A percentile compares a stretch with the other conserved stretches of the same genome.
phyloP scores from a whole-genome alignment of 1,140 invertebrate genomes.

The Ridgeia piscesae region DNA sequence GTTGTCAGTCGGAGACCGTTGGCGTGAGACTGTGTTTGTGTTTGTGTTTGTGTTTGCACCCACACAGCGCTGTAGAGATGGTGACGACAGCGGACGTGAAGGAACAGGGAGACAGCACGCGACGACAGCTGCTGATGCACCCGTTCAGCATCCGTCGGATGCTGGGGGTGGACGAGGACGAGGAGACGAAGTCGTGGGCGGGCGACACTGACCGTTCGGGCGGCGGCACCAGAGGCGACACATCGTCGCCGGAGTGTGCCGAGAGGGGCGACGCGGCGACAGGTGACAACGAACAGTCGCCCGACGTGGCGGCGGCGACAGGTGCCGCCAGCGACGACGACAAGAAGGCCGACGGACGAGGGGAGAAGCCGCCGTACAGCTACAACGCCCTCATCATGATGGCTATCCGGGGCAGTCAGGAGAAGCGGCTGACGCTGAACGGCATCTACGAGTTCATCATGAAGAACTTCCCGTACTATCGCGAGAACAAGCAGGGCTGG shows the following conservation, averaged over 20 bases:
- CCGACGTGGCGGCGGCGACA: not conserved
- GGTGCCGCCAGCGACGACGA: not conserved
- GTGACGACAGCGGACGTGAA: conserved; percentile 6
- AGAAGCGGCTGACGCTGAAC: conserved; percentile 92
- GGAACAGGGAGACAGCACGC: not conserved
- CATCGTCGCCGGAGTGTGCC: not conserved
- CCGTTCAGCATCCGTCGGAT: conserved; percentile 22
- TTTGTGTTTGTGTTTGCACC: too few species aligned
- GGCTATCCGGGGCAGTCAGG: conserved; percentile 92
- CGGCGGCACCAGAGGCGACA: not conserved
- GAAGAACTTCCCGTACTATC: conserved; percentile 96
- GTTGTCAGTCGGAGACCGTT: not conserved
- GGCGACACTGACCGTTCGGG: not conserved
- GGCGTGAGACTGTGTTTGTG: not conserved
- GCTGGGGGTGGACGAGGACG: not conserved
- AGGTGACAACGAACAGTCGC: conserved; percentile 6
- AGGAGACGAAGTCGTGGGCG: not conserved
- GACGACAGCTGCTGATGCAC: not conserved
- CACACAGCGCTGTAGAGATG: not conserved
- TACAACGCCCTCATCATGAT: conserved; percentile 99
- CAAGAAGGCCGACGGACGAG: not conserved
- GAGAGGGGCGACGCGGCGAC: not conserved
- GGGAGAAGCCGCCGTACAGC: conserved; percentile 91
- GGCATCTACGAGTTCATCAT: conserved; percentile 99
- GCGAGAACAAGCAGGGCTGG: conserved; percentile 98